Conservation (phyloP, 2,888 invertebrate species). For the Lacanobia oleracea region DNA sequence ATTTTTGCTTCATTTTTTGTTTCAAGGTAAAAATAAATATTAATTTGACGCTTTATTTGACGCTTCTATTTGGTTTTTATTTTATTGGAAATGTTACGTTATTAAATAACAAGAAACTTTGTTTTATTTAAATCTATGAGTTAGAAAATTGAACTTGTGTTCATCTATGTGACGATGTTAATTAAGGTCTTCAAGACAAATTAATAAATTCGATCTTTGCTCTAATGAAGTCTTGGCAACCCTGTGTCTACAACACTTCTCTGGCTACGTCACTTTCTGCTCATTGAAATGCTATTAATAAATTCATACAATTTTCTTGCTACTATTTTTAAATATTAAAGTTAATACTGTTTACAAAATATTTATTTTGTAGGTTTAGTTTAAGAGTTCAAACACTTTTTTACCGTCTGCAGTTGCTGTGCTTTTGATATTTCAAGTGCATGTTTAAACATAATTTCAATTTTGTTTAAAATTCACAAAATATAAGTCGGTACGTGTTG, state of each 20-base stretch:
- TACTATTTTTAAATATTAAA: not conserved
- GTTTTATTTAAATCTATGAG: not conserved
- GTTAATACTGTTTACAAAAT: too few species aligned
- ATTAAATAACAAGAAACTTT: not conserved
- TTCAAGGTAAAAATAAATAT: not conserved
- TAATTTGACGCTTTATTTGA: not conserved
- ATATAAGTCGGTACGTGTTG: not conserved
- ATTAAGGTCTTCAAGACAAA: not conserved
- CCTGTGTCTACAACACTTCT: conserved; percentile 27
- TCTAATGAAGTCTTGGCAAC: conserved; percentile 16
- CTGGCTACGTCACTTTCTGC: conserved; percentile 24
- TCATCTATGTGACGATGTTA: too few species aligned
- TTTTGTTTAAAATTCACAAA: too few species aligned
- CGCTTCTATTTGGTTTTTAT: not conserved
- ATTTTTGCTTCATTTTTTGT: not conserved
- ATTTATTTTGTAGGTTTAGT: too few species aligned
- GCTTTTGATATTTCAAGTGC: too few species aligned
- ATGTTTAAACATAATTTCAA: too few species aligned
- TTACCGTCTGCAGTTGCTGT: too few species aligned
- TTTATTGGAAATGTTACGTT: not conserved
- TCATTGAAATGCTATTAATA: conserved; percentile 32
- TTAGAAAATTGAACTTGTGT: not conserved
- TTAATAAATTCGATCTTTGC: not conserved
- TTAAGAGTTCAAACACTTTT: too few species aligned
- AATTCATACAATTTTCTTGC: not conserved